Base-by-base conservation (phyloP, 1,140 invertebrate genomes). In the Ceratina australensis region DNA sequence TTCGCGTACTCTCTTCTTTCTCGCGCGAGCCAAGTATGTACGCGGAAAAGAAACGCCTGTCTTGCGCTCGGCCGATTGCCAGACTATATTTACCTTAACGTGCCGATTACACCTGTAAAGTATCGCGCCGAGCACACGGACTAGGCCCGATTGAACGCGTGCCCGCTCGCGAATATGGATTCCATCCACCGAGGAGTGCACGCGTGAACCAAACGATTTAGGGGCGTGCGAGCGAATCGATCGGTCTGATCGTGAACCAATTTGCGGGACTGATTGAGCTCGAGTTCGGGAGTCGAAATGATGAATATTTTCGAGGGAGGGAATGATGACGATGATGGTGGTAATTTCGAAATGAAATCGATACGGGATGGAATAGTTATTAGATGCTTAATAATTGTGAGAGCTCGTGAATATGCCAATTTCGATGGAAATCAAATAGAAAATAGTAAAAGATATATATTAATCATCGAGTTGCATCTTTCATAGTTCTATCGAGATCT, bases 61-160 rank as follows among this genome's bases (percentile, higher is more conserved):
- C 81, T 84, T 84, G 79, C 80, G 80, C 84, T 89, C 89, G 89
- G 89, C 88, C 78, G 68, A 66, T 69, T 89, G 90, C 89, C 89
- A 91, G 84, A 86, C 89, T 90, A 90, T 89, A 89, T 90, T 90
- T 91, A 89, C 79, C 83, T 80, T 81, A 81, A 88, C 84, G 78
- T 88, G 81, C 86, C 88, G 87, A 86, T 89, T 89, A 86, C 85
- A 85, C 82, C 85, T 87, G 85, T 88, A 86, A 88, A 80, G 79
- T 82, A 75, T 76, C 67, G 67, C 64, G 52, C 61, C 64, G 78
- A 64, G 60, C 54, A 5, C 12, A 3, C 42, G 12, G 50, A 47
- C 61, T 33, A 49, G 5, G 10, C 4, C 69, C 50, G 60, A 78
- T 56, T 68, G 68, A 78, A 42, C 64, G 16, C 22, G 4, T 1